Evolutionary conservation across 2,797 vertebrate genomes (phyloP).

Genomic region (Sphaeramia orbicularis): DNA sequence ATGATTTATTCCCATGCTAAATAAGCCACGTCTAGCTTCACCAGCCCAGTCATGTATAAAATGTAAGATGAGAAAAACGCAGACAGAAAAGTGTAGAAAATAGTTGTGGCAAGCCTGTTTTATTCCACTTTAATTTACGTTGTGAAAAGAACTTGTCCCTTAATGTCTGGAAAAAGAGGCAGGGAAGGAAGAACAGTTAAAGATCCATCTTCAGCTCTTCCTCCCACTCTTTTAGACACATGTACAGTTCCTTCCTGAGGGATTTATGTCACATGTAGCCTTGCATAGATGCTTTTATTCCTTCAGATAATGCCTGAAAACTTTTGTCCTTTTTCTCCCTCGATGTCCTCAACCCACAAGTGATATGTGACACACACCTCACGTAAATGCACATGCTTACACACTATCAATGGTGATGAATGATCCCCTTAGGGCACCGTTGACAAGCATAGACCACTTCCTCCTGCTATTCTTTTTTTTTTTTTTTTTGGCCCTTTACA

Average conservation of each 20-base stretch:
- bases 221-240: conserved; percentile 67
- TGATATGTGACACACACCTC: conserved; percentile 35
- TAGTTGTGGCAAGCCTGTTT: conserved; percentile 28
- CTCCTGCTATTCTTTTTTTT: conserved; percentile 78
- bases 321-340: conserved; percentile 36
- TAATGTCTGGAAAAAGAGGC: conserved; percentile 44
- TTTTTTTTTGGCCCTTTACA: conserved; percentile 76
- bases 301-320: conserved; percentile 31
- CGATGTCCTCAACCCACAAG: conserved; percentile 48
- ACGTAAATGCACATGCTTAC: conserved; percentile 54
- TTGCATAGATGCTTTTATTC: conserved; percentile 38
- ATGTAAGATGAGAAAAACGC: conserved; percentile 59
- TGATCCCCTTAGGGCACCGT: conserved; percentile 74
- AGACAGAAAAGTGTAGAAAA: conserved; percentile 46
- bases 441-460: conserved; percentile 81
- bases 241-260: conserved; percentile 61
- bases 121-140: conserved; percentile 46
- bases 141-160: conserved; percentile 20
- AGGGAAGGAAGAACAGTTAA: conserved; percentile 24
- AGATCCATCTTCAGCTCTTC: conserved; percentile 52
- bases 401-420: conserved; percentile 79
- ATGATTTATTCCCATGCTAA: conserved; percentile 75
- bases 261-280: conserved; percentile 48
- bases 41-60: conserved; percentile 75
- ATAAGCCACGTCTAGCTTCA: conserved; percentile 67